Base-by-base conservation (phyloP, 2,797 vertebrate genomes). In the Sebastes nivosus region DNA sequence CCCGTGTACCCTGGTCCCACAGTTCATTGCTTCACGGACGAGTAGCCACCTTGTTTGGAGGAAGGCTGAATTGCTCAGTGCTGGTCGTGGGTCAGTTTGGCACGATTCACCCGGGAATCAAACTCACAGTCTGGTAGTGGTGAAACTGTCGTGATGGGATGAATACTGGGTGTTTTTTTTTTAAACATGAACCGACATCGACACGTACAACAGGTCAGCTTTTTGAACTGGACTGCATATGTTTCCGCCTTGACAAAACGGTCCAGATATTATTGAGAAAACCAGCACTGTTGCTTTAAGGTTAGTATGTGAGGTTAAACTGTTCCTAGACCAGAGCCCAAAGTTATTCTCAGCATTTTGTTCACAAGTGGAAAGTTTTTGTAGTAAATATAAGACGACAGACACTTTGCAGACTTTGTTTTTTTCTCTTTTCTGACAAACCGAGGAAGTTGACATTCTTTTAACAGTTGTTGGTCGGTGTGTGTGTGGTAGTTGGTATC, bases 1-100 rank as follows among this genome's bases (percentile, higher is more conserved):
- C 82, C 87, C 80, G 11, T 8, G 42, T 79, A 86, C 67, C 86
- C 91, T 82, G 85, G 81, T 87, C 89, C 92, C 90, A 92, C 80
- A 85, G 88, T 90, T 78, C 92, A 93, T 92, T 93, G 94, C 93
- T 94, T 92, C 63, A 67, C 75, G 79, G 77, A 83, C 61, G 24
- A 77, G 88, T 69, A 38, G 85, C 85, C 80, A 1, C 67, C 83
- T 36, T n/a, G 25, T 59, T 10, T 11, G 50, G 67, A 78, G 66
- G 42, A 3, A 34, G 81, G 86, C 83, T 74, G 74, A 60, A 75
- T 84, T 84, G 87, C 76, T 90, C 79, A 82, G 84, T 88, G 89
- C 88, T 91, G 88, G 89, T 90, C 73, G 52, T 72, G 87, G 86
- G 85, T 87, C 85, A 65, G 66, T 90, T 92, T 92, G 88, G 82